Conservation (phyloP, 2,113 vertebrate species). For the Hyla sarda region DNA sequence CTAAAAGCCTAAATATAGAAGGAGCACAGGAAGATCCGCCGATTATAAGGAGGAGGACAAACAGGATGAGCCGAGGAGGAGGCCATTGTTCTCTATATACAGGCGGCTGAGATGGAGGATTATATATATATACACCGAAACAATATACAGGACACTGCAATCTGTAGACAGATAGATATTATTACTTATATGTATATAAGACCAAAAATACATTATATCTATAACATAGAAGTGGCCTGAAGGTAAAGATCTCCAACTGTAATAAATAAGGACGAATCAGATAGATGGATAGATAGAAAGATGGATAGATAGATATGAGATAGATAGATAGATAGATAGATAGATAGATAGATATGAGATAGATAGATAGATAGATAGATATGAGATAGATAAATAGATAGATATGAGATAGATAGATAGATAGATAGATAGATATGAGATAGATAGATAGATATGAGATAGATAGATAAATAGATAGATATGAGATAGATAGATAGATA, state of each 20-base stretch:
- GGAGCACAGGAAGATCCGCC: conserved; percentile 95
- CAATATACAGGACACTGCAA: no score
- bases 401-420: no score
- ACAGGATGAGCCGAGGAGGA: conserved; percentile 89
- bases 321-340: not conserved
- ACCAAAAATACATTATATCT: no score
- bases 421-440: not conserved
- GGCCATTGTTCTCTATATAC: conserved; percentile 74
- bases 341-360: no score
- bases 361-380: no score
- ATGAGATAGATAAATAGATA: no score
- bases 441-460: not conserved
- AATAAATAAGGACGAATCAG: not conserved
- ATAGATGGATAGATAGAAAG: conserved; percentile 21
- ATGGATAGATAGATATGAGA: not conserved
- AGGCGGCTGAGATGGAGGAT: no score
- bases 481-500: conserved; percentile 3
- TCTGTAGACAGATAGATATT: no score
- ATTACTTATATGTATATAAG: no score
- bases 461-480: not conserved
- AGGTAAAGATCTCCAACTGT: no score
- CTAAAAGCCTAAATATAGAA: conserved; percentile 90
- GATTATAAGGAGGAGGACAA: conserved; percentile 92
- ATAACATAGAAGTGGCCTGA: no score
- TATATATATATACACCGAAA: no score